Percentiles rank a stretch among this genome's conserved stretches.
Evolutionary conservation across 2,797 vertebrate genomes (phyloP).

Genomic region (Apogon hyalosoma): DNA sequence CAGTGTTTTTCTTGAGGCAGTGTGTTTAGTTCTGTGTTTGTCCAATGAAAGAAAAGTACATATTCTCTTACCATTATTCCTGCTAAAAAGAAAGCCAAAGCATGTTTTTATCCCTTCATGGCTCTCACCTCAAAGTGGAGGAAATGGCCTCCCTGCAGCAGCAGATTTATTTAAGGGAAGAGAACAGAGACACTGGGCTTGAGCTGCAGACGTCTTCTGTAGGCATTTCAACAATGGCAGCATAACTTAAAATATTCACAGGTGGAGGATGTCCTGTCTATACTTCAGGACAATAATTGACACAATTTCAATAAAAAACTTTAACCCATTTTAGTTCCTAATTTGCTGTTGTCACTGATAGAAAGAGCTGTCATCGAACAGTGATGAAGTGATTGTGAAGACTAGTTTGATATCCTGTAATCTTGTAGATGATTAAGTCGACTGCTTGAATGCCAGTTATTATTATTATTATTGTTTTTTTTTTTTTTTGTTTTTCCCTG

Average conservation of each 20-base stretch:
- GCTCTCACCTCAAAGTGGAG: constrained; percentile 2
- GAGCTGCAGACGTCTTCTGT: neutral
- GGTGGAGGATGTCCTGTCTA: neutral
- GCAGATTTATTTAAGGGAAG: constrained; percentile 3
- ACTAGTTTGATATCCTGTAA: neutral
- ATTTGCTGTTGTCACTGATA: neutral
- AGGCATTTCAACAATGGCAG: constrained; percentile 2
- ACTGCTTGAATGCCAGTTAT: neutral
- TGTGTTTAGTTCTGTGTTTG: neutral
- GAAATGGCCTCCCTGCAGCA: constrained; percentile 11
- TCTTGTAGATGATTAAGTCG: neutral
- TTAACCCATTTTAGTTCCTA: neutral
- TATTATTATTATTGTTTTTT: too few species aligned
- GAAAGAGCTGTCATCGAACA: neutral
- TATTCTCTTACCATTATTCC: constrained; percentile 2
- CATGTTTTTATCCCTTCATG: neutral
- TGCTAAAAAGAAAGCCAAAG: neutral
- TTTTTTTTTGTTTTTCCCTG: too few species aligned
- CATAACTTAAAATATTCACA: constrained; percentile 15
- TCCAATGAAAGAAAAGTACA: neutral
- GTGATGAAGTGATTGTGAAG: neutral
- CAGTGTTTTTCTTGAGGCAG: too few species aligned
- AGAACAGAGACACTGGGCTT: neutral
- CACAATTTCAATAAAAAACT: neutral
- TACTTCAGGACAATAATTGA: neutral